Evolutionary conservation across 2,888 invertebrate genomes (phyloP), one percentile per base, ranked within the genome.

Genomic region (Synergus gifuensis): DNA sequence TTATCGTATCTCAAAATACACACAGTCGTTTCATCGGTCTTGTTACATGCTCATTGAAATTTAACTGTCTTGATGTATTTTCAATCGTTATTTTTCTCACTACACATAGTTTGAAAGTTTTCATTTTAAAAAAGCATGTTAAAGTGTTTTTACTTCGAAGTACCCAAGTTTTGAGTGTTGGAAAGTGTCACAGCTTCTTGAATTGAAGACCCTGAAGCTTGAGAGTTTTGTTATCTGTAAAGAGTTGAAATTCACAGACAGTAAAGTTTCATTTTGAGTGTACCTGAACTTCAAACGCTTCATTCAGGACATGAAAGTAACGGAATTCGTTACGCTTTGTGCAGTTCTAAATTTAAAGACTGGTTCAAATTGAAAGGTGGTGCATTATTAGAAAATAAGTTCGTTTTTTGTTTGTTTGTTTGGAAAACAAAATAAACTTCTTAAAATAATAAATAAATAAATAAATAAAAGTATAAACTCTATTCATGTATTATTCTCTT

Each of bases 1-100:
- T 16, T 69, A 69, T 49, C 46, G 49, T 69, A 69, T 49, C 69
- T 36, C 44, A 46, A 49, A 69, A 67, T 67, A 67, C 46, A 67
- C 14, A 69, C 69, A 16, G 16, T 16, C 28, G 16, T 44, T 69
- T 49, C 46, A 69, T 69, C 46, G 49, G 28, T 12, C 46, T 67
- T 46, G 8, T 9, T 44, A 28, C 22, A 4, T 69, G 16, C 69
- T 49, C 22, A 42, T 44, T 49, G 16, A 8, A 49, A 49, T 46
- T 28, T 69, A 49, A 46, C 49, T 28, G 28, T 28, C 9, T 28
- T 4, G 0, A 14, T 40, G 2, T 58, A 14, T 58, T 58, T 58
- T 58, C 2, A 16, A 16, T n/a, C 16, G 2, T 18, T 4, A 58
- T 4, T 4, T 36, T 36, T 4, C 36, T 36, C 36, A 36, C 5